These are phyloP conservation scores for Apostichopus californicus DNA, from an alignment of 35 echinoderm and acorn worm species.

Conservation along the genomic window DNA sequence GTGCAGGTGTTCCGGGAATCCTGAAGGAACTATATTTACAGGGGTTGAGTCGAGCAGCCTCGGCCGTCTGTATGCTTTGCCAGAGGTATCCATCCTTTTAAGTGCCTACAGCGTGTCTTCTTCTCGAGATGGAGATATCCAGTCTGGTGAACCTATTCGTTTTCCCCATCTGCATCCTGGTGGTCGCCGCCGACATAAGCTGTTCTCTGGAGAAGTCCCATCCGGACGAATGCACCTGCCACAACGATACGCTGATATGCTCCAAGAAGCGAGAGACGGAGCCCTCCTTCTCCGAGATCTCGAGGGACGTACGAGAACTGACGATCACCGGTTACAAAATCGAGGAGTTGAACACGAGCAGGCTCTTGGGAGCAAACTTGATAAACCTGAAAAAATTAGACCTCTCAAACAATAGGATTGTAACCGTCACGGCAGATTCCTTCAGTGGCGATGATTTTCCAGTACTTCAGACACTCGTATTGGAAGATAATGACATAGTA, in stretches of 20 bases:
- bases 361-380: neutral
- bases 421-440: neutral
- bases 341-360: neutral
- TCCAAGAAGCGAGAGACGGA: neutral
- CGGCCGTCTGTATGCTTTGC: neutral
- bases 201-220: neutral
- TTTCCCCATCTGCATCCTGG: conserved; percentile 5
- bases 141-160: neutral
- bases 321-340: conserved; percentile 36
- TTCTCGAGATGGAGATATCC: neutral
- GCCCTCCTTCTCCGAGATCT: neutral
- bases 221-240: neutral
- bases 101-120: conserved; percentile 4
- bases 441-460: conserved; percentile 16
- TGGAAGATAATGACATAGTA: neutral
- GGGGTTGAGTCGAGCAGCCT: neutral
- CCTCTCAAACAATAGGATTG: conserved; percentile 28
- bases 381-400: neutral
- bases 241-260: neutral
- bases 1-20: neutral
- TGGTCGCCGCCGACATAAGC: neutral
- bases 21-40: neutral
- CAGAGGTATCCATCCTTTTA: neutral
- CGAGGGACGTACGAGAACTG: conserved; percentile 7
- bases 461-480: conserved; percentile 3